Evolutionary conservation across 2,113 vertebrate genomes (phyloP).

Genomic region (Mustela nigripes): DNA sequence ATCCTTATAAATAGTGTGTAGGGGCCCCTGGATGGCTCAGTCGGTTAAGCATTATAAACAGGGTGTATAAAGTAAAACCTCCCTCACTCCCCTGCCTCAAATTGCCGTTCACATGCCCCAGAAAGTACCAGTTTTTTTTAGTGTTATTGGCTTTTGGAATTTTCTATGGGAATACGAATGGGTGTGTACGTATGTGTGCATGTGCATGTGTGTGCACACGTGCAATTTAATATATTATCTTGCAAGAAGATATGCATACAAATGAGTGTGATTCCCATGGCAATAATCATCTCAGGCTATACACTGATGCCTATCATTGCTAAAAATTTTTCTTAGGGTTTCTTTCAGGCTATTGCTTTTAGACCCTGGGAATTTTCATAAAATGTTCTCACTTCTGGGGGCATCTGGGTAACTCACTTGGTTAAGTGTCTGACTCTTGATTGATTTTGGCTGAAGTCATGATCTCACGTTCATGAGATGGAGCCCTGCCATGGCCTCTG

Average conservation of each 20-base stretch:
- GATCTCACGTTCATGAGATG: background rate
- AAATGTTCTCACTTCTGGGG: background rate
- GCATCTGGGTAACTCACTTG: background rate
- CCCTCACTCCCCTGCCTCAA: background rate
- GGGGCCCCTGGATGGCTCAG: too few relatives aligned
- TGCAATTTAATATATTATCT: background rate
- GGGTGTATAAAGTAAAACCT: background rate
- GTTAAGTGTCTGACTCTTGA: background rate
- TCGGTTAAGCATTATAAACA: background rate
- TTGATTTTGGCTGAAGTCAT: background rate
- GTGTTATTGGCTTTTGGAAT: background rate
- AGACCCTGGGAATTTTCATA: background rate
- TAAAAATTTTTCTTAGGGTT: slow-evolving; percentile 7
- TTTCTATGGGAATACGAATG: slow-evolving; percentile 7
- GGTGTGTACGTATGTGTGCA: background rate
- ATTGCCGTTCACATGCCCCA: background rate
- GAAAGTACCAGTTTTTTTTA: background rate
- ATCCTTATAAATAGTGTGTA: background rate
- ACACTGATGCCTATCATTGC: background rate
- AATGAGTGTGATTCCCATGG: background rate
- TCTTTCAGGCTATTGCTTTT: slow-evolving; percentile 1
- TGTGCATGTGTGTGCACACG: background rate
- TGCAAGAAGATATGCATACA: slow-evolving; percentile 22
- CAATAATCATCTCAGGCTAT: background rate
- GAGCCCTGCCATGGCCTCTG: background rate